These are phyloP conservation scores for Dromiciops gliroides DNA, from an alignment of 2,113 vertebrate species.

Conservation along the genomic window DNA sequence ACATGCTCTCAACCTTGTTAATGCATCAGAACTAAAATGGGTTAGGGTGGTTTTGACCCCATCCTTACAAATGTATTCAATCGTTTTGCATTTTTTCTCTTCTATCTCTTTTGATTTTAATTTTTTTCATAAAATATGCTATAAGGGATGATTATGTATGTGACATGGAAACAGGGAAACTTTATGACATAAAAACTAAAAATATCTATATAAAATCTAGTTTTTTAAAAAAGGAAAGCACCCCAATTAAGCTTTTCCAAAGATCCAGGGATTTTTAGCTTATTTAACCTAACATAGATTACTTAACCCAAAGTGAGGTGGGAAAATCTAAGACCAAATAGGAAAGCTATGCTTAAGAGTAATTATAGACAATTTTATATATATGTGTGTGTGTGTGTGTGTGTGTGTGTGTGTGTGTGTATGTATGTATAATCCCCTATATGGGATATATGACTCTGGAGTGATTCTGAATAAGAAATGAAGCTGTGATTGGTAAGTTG, in stretches of 20 bases:
- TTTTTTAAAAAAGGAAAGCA: neutral
- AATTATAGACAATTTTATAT: too few species aligned
- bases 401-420: too few species aligned
- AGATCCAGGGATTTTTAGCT: neutral
- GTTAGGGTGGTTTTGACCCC: neutral
- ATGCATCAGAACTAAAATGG: neutral
- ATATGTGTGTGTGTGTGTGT: too few species aligned
- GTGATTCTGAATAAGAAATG: neutral
- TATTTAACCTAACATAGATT: neutral
- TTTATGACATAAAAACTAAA: neutral
- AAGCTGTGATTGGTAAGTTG: neutral
- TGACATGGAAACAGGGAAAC: neutral
- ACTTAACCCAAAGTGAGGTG: neutral
- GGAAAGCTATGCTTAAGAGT: too few species aligned
- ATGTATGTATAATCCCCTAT: too few species aligned
- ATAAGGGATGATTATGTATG: neutral
- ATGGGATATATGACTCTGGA: too few species aligned
- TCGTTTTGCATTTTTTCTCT: neutral
- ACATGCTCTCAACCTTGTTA: neutral
- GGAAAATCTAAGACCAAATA: neutral
- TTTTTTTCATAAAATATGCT: neutral
- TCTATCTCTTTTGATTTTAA: neutral
- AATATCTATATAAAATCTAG: neutral
- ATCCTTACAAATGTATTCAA: neutral
- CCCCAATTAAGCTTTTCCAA: neutral